Conservation (phyloP, 2,797 vertebrate species). For the Takifugu ocellatus region DNA sequence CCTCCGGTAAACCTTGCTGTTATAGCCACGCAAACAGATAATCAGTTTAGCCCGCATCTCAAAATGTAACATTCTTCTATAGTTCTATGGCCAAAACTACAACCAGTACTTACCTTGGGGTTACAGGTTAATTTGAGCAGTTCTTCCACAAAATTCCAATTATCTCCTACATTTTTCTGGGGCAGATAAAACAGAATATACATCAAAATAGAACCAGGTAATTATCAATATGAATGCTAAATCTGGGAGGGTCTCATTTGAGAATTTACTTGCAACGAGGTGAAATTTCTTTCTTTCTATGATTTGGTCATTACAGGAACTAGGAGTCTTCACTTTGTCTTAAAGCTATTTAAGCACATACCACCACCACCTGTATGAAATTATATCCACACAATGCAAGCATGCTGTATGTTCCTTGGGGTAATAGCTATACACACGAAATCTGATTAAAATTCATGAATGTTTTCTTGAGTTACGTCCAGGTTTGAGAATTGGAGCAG, state of each 20-base stretch:
- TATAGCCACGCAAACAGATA: constrained; percentile 10
- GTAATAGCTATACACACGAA: too few relatives aligned
- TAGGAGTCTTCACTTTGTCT: too few relatives aligned
- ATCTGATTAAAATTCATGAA: too few relatives aligned
- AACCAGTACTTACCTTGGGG: constrained; percentile 75
- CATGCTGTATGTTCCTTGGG: too few relatives aligned
- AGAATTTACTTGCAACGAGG: background rate
- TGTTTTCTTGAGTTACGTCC: too few relatives aligned
- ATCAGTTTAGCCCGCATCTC: background rate
- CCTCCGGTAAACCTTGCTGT: constrained; percentile 80
- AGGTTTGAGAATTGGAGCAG: too few relatives aligned
- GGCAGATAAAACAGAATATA: constrained; percentile 3
- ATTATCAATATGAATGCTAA: too few relatives aligned
- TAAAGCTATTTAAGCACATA: too few relatives aligned
- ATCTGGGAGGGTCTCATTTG: background rate
- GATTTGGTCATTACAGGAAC: background rate
- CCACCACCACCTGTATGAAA: too few relatives aligned
- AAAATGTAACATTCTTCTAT: background rate
- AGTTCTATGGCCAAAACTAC: background rate
- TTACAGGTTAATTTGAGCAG: constrained; percentile 84
- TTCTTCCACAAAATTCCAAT: constrained; percentile 88
- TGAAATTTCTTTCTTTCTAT: background rate
- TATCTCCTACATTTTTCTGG: constrained; percentile 83
- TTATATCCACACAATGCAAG: too few relatives aligned
- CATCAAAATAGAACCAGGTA: constrained; percentile 2